Evolutionary conservation across 2,797 vertebrate genomes (phyloP).

Genomic region (Neosalanx taihuensis): DNA sequence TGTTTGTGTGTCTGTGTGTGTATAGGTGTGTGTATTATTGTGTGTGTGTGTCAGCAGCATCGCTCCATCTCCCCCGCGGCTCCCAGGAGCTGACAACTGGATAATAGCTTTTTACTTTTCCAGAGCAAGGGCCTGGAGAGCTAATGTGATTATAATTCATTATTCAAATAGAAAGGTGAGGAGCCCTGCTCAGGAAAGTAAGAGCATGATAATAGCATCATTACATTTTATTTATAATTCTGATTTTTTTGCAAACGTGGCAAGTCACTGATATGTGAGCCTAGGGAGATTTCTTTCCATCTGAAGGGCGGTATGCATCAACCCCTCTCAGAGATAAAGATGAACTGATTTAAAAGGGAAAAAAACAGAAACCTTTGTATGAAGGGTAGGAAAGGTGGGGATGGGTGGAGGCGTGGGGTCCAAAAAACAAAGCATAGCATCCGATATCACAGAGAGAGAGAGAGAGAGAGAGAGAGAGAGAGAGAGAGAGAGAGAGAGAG

Average conservation of each 20-base stretch:
- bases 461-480: too few species aligned
- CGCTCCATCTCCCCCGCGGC: conserved; percentile 76
- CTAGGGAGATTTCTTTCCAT: conserved; percentile 47
- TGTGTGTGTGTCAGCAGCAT: conserved; percentile 71
- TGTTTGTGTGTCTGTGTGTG: conserved; percentile 18
- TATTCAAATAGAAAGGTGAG: conserved; percentile 94
- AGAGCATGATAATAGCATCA: conserved; percentile 89
- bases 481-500: too few species aligned
- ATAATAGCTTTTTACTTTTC: conserved; percentile 98
- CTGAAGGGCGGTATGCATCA: conserved; percentile 38
- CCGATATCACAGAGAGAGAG: conserved; percentile 10
- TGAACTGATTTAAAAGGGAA: conserved; percentile 43
- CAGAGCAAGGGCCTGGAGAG: conserved; percentile 85
- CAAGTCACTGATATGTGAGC: conserved; percentile 60
- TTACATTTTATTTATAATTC: conserved; percentile 83
- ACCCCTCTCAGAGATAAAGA: conserved; percentile 32
- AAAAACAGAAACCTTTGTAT: conserved; percentile 22
- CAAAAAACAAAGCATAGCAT: conserved; percentile 5
- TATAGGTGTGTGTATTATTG: conserved; percentile 29
- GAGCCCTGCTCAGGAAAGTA: conserved; percentile 77
- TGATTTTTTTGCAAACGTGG: conserved; percentile 79
- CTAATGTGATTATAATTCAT: conserved; percentile 98
- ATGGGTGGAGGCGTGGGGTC: conserved; percentile 9
- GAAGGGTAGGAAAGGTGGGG: not conserved
- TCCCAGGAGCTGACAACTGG: conserved; percentile 86